These are phyloP conservation scores for Drosophila chauvacae DNA, from an alignment of 1,140 invertebrate species.

Conservation along the genomic window DNA sequence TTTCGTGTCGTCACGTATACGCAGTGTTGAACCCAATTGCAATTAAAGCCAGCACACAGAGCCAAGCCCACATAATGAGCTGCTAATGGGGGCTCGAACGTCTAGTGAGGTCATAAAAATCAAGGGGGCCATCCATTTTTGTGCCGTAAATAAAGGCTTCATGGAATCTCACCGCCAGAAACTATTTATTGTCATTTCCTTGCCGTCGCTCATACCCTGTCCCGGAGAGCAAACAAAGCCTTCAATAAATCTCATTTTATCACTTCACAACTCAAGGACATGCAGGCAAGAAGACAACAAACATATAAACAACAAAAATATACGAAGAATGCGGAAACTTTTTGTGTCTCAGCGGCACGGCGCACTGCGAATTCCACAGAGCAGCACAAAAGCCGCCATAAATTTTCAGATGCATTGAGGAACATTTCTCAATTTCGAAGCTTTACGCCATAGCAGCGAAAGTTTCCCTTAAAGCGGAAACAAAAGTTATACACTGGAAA, in stretches of 20 bases:
- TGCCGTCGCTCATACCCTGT: conserved; percentile 10
- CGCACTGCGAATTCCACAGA: conserved; percentile 35
- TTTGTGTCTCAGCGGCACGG: conserved; percentile 47
- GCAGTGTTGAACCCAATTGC: conserved; percentile 16
- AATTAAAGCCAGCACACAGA: conserved; percentile 36
- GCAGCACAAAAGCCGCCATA: conserved; percentile 58
- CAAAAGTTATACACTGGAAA: conserved; percentile 37
- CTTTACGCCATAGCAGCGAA: conserved; percentile 36
- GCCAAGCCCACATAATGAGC: conserved; percentile 41
- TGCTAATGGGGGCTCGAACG: conserved; percentile 59
- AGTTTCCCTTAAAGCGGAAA: conserved; percentile 18
- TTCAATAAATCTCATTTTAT: conserved; percentile 77
- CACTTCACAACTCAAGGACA: conserved; percentile 63
- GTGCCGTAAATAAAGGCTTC: conserved; percentile 61
- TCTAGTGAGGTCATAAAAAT: conserved; percentile 53
- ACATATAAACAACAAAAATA: conserved; percentile 13
- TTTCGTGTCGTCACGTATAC: conserved; percentile 35
- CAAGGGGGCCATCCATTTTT: conserved; percentile 50
- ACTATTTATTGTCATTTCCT: conserved; percentile 61
- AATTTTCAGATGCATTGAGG: conserved; percentile 61
- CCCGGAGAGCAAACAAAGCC: conserved; percentile 47
- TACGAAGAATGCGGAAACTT: conserved; percentile 31
- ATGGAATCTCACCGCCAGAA: conserved; percentile 50
- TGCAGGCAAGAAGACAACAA: conserved; percentile 16
- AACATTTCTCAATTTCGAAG: conserved; percentile 58